Evolutionary conservation across 2,113 vertebrate genomes (phyloP), one percentile per base, ranked within the genome.

Genomic region (Onychostoma macrolepis): DNA sequence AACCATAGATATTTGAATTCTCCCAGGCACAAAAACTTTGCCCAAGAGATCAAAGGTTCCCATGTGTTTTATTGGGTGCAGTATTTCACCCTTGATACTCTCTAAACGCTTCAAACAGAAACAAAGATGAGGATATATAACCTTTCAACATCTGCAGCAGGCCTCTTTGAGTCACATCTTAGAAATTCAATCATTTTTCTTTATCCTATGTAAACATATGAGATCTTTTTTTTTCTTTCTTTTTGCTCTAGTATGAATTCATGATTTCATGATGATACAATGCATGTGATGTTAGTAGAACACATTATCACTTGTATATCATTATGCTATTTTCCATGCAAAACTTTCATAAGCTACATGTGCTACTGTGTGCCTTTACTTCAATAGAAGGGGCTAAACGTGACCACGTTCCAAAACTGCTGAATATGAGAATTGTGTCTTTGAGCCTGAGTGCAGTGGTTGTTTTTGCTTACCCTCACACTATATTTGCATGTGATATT

Each of bases 391-490:
- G 19, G 13, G 17, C 33, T 24, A 9, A 85, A 26, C 4, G 21
- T 15, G 12, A 86, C 24, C 79, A 67, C 67, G 2, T 12, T 56
- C 24, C 19, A 79, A 86, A 89, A 87, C 15, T 87, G 87, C 89
- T 84, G 87, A 88, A 63, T 36, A 5, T 65, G 74, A 77, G 58
- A 87, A 85, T 53, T 4, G 6, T 83, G 67, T 74, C 17, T 83
- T 84, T 86, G 69, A 76, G 76, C 24, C 10, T 9, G 28, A 88
- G 77, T 67, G 58, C 21, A 13, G 41, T 56, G 56, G 38, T 85
- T 81, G 28, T 84, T 88, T 89, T 88, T 90, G 86, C 87, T 90
- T 90, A 86, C 87, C 33, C 26, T 30, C 30, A 86, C 78, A 80
- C 28, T 89, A 76, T 72, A 90, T 87, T 87, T 89, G 72, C 86